phyloP scores from a whole-genome alignment of 1,140 invertebrate genomes.

The Holcopasites calliopsidis region DNA sequence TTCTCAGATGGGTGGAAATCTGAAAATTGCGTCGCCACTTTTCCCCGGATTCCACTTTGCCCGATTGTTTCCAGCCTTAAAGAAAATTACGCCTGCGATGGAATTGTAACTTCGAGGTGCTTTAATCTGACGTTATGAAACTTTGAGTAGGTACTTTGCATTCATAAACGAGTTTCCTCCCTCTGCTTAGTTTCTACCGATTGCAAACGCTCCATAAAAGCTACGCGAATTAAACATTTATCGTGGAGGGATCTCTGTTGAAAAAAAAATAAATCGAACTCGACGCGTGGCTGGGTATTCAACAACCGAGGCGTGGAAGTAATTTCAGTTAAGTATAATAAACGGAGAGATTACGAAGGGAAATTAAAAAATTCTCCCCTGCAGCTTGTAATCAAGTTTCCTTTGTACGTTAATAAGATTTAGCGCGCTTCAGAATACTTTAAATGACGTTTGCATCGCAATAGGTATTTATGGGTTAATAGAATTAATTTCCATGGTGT shows the following conservation, averaged over 20 bases:
- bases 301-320: not conserved
- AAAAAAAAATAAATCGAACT: conserved; percentile 7
- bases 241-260: not conserved
- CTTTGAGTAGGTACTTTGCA: conserved; percentile 10
- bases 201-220: not conserved
- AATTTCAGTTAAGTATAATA: not conserved
- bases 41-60: too few species aligned
- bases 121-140: conserved; percentile 18
- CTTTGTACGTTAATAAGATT: not conserved
- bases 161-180: conserved; percentile 12
- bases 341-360: not conserved
- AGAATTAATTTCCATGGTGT: too few species aligned
- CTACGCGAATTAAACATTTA: not conserved
- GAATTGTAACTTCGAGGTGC: conserved; percentile 4
- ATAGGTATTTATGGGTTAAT: too few species aligned
- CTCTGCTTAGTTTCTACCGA: not conserved
- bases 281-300: not conserved
- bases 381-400: not conserved
- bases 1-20: not conserved
- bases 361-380: not conserved
- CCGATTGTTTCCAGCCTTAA: conserved; percentile 6
- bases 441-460: too few species aligned
- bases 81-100: not conserved
- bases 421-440: too few species aligned
- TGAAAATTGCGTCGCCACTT: not conserved